phyloP scores from a whole-genome alignment of 2,888 invertebrate genomes.

The Parelbella ahira region DNA sequence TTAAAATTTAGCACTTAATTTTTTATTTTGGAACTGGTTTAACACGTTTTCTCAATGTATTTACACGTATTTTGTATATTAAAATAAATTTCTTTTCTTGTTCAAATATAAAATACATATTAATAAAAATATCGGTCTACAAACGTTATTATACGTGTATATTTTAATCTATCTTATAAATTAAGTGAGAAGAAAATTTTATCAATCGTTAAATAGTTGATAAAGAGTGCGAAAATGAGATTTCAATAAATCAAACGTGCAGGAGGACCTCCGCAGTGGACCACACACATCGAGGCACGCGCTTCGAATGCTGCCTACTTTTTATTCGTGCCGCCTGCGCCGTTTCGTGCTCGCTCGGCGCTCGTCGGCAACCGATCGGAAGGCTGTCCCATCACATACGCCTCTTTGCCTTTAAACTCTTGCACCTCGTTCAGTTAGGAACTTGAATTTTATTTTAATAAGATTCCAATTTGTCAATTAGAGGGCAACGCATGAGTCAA shows the following conservation, averaged over 20 bases:
- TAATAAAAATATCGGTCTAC: no score
- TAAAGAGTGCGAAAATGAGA: conserved; percentile 67
- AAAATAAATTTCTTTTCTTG: no score
- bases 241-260: conserved; percentile 70
- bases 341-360: conserved; percentile 61
- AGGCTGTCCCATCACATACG: conserved; percentile 46
- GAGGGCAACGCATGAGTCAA: conserved; percentile 74
- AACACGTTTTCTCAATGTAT: no score
- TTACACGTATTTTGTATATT: no score
- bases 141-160: no score
- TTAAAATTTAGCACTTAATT: no score
- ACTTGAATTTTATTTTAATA: conserved; percentile 83
- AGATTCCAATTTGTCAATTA: conserved; percentile 87
- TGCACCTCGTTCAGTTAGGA: conserved; percentile 58
- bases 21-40: no score
- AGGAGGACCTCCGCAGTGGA: conserved; percentile 80
- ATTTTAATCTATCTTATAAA: no score
- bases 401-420: conserved; percentile 45
- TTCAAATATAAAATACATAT: no score
- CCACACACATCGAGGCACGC: conserved; percentile 89
- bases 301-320: conserved; percentile 82
- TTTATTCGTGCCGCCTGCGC: conserved; percentile 62
- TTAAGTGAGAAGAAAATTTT: no score
- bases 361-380: conserved; percentile 66
- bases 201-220: conserved; percentile 36